Conservation (phyloP, 2,888 invertebrate genomes). For the Parnassius apollo region DNA sequence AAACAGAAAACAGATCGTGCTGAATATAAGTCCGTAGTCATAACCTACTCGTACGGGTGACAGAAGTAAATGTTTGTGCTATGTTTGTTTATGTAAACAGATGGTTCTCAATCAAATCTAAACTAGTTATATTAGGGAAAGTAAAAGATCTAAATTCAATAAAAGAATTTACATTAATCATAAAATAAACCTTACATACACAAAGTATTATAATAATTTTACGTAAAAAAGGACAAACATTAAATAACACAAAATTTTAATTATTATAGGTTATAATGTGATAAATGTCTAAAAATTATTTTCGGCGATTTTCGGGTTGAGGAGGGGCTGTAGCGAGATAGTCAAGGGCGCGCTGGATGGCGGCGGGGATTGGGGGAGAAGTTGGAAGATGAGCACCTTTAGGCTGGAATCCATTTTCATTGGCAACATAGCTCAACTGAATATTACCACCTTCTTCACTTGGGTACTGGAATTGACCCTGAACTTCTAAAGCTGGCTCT, state of each 20-base stretch:
- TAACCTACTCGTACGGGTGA: no score
- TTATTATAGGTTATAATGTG: slow-evolving; percentile 2
- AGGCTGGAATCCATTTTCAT: slow-evolving; percentile 86
- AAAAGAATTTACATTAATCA: slow-evolving; percentile 33
- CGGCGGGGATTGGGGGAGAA: slow-evolving; percentile 85
- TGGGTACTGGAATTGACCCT: slow-evolving; percentile 83
- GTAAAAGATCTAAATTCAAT: slow-evolving; percentile 1
- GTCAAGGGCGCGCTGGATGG: slow-evolving; percentile 84
- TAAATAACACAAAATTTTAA: no score
- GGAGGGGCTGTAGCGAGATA: slow-evolving; percentile 85
- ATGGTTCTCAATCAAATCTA: background rate
- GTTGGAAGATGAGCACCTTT: slow-evolving; percentile 83
- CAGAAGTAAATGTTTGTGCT: background rate
- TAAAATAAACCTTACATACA: slow-evolving; percentile 34
- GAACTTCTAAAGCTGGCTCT: slow-evolving; percentile 75
- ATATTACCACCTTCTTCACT: slow-evolving; percentile 83
- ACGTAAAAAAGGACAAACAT: slow-evolving; percentile 18
- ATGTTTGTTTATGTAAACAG: background rate
- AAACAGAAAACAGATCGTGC: no score
- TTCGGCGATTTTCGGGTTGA: slow-evolving; percentile 44
- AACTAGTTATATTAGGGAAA: background rate
- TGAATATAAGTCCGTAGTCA: no score
- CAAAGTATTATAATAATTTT: slow-evolving; percentile 28
- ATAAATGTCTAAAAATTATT: slow-evolving; percentile 22
- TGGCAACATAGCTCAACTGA: slow-evolving; percentile 83